Percentiles rank a stretch among this genome's conserved stretches.
These are phyloP conservation scores for Cepaea nemoralis DNA, from an alignment of 1,140 invertebrate genomes.

Conservation along the genomic window DNA sequence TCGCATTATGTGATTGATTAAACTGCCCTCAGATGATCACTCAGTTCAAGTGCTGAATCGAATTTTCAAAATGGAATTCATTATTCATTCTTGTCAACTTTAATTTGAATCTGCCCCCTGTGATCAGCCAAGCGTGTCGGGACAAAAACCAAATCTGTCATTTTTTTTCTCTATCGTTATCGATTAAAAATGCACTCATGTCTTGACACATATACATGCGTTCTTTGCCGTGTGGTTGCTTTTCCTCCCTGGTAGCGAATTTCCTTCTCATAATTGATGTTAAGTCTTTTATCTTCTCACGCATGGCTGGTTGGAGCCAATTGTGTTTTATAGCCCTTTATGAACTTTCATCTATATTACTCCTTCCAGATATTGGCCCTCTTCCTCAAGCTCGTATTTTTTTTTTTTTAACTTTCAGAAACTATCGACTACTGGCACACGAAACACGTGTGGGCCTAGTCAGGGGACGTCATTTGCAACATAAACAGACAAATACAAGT, in stretches of 20 bases:
- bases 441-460: no score
- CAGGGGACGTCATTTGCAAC: no score
- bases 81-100: background rate
- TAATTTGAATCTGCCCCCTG: background rate
- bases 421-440: no score
- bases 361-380: no score
- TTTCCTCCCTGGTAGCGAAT: background rate
- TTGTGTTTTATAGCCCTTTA: background rate
- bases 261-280: background rate
- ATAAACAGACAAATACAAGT: no score
- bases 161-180: background rate
- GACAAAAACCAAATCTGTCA: background rate
- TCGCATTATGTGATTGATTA: background rate
- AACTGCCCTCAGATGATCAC: background rate
- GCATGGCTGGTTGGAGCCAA: background rate
- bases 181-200: background rate
- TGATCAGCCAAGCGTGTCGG: background rate
- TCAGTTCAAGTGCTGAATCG: background rate
- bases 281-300: background rate
- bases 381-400: no score
- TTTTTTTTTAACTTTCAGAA: no score
- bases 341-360: no score
- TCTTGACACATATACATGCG: background rate
- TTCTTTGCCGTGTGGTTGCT: background rate
- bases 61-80: slow-evolving; percentile 17